Conservation (phyloP, 2,888 invertebrate species). For the Chrysolina americana region DNA sequence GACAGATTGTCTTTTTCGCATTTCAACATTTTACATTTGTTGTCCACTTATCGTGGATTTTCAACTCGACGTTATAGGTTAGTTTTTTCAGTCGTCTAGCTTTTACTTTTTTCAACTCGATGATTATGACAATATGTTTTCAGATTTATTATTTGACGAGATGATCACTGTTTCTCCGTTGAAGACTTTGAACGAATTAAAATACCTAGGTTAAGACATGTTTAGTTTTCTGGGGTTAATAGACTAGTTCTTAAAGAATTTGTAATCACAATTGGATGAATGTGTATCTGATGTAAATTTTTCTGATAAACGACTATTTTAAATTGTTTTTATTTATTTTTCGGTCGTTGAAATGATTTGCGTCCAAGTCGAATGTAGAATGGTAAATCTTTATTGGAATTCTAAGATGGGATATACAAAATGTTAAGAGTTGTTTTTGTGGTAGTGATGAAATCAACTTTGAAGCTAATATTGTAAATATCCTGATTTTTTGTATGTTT, state of each 20-base stretch:
- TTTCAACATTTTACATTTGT: not conserved
- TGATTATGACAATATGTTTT: not conserved
- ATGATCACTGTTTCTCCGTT: not conserved
- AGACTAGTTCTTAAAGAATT: not conserved
- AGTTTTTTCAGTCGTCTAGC: not conserved
- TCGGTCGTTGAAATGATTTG: not conserved
- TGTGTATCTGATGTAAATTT: slow-evolving; percentile 17
- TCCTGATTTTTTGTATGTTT: no score
- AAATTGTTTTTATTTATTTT: slow-evolving; percentile 21
- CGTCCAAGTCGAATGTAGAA: not conserved
- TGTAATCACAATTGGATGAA: slow-evolving; percentile 14
- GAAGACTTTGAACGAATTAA: not conserved
- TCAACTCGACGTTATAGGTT: not conserved
- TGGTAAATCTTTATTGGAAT: not conserved
- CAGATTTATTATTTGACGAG: not conserved
- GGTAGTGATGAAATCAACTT: no score
- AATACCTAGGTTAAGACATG: slow-evolving; percentile 14
- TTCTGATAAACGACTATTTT: slow-evolving; percentile 21
- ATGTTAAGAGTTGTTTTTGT: not conserved
- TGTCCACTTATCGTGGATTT: not conserved
- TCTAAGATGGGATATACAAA: not conserved
- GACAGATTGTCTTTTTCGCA: not conserved
- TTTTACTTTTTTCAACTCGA: not conserved
- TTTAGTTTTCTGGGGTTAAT: slow-evolving; percentile 6
- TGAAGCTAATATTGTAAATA: no score